Base-by-base conservation (phyloP, 2,888 invertebrate species). In the Tanytarsus gracilentus region DNA sequence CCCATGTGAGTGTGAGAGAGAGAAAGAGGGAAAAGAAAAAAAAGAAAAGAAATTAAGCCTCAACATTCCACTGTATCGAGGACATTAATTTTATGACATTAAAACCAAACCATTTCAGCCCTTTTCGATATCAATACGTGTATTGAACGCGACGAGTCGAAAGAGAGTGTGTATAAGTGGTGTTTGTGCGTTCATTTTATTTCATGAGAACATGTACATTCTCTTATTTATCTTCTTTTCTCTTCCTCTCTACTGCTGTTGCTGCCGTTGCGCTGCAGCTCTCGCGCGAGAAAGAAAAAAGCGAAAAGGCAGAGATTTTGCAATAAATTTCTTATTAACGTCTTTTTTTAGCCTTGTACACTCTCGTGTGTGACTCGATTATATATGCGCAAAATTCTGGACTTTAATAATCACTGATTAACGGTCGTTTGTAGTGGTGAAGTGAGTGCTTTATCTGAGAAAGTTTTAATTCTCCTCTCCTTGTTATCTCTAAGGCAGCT, bases 361-460 rank as follows among this genome's bases (percentile, higher is more conserved):
- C n/a, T n/a, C n/a, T n/a, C n/a, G n/a, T n/a, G n/a, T n/a, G n/a
- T n/a, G n/a, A n/a, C n/a, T n/a, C n/a, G n/a, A n/a, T n/a, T n/a
- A n/a, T n/a, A n/a, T n/a, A n/a, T n/a, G n/a, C n/a, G n/a, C n/a
- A 36, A 36, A 16, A 44, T 44, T 44, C 44, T 44, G 44, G 44
- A 44, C 18, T 44, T 44, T 44, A 44, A 44, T 44, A 44, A 44
- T 44, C 44, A 44, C 21, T 44, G 44, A 44, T 44, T 44, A 44
- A 44, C 44, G 21, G 44, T 44, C 21, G 44, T 11, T 23, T 44
- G 44, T 44, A 44, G 44, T 44, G 44, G 44, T 44, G 6, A 11
- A 5, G 40, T 40, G 49, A 49, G 49, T 49, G 49, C 18, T 49
- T 49, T 49, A 49, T 49, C 26, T 49, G 49, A 49, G 49, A 49